These are phyloP conservation scores for Salvelinus alpinus DNA, from an alignment of 2,113 vertebrate species.

Conservation along the genomic window DNA sequence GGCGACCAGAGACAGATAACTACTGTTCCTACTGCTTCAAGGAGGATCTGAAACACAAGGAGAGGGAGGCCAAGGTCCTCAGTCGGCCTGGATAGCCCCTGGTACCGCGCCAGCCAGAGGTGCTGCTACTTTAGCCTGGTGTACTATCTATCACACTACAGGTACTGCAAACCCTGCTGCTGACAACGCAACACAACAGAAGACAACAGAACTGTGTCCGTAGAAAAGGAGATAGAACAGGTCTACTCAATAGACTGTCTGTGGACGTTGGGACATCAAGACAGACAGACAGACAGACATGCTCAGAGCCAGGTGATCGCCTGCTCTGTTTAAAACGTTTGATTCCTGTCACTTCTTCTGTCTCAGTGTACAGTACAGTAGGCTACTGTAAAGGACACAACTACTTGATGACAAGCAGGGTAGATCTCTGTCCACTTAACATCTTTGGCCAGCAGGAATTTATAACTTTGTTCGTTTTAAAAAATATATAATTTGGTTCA, in stretches of 20 bases:
- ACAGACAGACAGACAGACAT: too few species aligned
- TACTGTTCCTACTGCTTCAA: conserved; percentile 98
- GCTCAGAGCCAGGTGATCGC: too few species aligned
- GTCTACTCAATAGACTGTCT: not conserved
- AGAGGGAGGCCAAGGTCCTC: conserved; percentile 80
- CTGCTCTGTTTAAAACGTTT: not conserved
- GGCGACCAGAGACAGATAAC: conserved; percentile 93
- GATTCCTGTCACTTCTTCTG: not conserved
- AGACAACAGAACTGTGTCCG: not conserved
- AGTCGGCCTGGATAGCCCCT: conserved; percentile 76
- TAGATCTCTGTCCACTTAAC: conserved; percentile 5
- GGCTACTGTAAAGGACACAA: conserved; percentile 11
- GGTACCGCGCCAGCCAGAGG: conserved; percentile 40
- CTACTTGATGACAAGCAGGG: not conserved
- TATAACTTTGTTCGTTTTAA: not conserved
- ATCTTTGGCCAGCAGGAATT: conserved; percentile 21
- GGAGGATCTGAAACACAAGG: conserved; percentile 92
- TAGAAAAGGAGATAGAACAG: not conserved
- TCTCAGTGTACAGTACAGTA: not conserved
- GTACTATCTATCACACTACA: too few species aligned
- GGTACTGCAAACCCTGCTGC: too few species aligned
- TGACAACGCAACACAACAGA: too few species aligned
- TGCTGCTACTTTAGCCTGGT: not conserved
- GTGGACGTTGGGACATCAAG: too few species aligned
- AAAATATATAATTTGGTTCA: not conserved